Base-by-base conservation (phyloP, 1,140 invertebrate genomes). In the Muscidifurax raptorellus region DNA sequence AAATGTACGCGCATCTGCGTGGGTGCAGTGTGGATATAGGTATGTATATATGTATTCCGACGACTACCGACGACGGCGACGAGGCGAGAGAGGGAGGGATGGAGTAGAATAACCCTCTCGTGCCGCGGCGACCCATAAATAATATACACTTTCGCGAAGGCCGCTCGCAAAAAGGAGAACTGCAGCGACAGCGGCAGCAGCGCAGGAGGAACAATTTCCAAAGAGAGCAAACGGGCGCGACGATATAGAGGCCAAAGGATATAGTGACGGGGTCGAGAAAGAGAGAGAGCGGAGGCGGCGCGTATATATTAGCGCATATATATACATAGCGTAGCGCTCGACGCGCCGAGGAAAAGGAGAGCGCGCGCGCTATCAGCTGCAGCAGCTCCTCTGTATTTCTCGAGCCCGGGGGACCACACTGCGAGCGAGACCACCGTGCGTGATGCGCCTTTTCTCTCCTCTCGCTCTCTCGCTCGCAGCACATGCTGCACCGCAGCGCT, bases 341-440 rank as follows among this genome's bases (percentile, higher is more conserved):
- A n/a, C n/a, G 27, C 47, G 22, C 47, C 4, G 28, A 36, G 59
- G 13, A 67, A 40, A 80, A 67, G 77, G 67, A 69, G 79, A 47
- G 66, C 79, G 66, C 64, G 67, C n/a, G n/a, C 18, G 59, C 44
- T 44, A 83, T 66, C 71, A 83, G 13, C 36, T 32, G 27, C 27
- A 72, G 69, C 27, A 28, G 28, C 28, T 67, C 32, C 52, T 66
- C 69, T 67, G 30, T 82, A 15, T 66, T 36, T 69, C 71, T 66
- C 72, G 72, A 67, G 10, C 52, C 72, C 66, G 72, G 74, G 72
- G 82, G 82, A 83, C 82, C 82, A 83, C 82, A 83, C 82, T 83
- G 59, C 32, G n/a, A 25, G 74, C 52, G 82, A 76, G 74, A 76
- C 72, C 82, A 76, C 74, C 75, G 64, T 77, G 82, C 82, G 59